A percentile compares a stretch with the other conserved stretches of the same genome.
Conservation (phyloP, 2,888 invertebrate species). For the Chalcis sispes region DNA sequence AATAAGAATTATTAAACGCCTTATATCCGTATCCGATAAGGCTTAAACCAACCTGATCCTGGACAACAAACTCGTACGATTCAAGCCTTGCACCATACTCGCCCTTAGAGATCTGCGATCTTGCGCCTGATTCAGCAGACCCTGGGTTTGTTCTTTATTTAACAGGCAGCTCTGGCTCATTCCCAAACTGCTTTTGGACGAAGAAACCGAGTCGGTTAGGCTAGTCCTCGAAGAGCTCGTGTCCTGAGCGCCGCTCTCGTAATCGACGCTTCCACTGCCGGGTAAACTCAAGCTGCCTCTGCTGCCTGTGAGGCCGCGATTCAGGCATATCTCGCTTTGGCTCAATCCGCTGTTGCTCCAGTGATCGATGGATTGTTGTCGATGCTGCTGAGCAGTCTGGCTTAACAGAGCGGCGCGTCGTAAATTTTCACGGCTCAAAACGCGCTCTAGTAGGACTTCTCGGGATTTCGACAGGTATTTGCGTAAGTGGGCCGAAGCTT, state of each 20-base stretch:
- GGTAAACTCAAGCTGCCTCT: constrained; percentile 67
- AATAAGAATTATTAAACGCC: too few species aligned
- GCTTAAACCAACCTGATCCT: constrained; percentile 73
- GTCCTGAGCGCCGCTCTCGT: constrained; percentile 67
- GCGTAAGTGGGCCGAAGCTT: constrained; percentile 74
- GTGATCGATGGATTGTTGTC: constrained; percentile 55
- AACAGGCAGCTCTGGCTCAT: constrained; percentile 72
- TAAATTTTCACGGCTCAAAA: constrained; percentile 74
- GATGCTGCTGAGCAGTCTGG: constrained; percentile 60
- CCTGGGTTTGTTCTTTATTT: constrained; percentile 74
- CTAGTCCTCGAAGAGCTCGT: constrained; percentile 62
- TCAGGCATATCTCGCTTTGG: constrained; percentile 77
- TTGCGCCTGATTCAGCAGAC: constrained; percentile 70
- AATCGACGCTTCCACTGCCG: constrained; percentile 64
- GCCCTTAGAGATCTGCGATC: constrained; percentile 71
- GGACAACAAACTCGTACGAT: constrained; percentile 68
- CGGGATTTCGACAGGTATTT: constrained; percentile 77
- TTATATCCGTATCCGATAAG: too few species aligned
- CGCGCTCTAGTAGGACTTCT: constrained; percentile 77
- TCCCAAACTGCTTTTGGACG: constrained; percentile 70
- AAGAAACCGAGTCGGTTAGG: constrained; percentile 58
- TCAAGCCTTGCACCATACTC: constrained; percentile 67
- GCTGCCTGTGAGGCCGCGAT: constrained; percentile 69
- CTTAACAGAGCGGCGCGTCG: constrained; percentile 72
- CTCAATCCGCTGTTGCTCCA: constrained; percentile 70